Conservation (phyloP, 1,140 invertebrate species). For the Bombus polaris region DNA sequence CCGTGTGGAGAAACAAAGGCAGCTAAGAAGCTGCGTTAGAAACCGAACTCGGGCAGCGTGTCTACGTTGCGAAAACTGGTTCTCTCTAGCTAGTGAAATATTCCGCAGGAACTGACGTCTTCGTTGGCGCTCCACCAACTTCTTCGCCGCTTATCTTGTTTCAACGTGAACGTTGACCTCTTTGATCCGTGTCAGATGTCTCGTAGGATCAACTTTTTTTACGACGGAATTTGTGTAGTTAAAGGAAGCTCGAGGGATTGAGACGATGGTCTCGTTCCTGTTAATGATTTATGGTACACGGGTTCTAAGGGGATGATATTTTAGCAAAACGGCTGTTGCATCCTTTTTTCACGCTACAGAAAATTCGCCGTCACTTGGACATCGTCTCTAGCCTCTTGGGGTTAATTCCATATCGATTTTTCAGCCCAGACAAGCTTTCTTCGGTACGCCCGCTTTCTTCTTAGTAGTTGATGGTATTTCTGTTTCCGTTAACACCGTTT, state of each 20-base stretch:
- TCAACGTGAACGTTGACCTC: not conserved
- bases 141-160: not conserved
- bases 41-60: not conserved
- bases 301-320: not conserved
- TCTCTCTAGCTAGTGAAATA: slow-evolving; percentile 25
- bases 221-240: not conserved
- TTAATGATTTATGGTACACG: not conserved
- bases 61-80: not conserved
- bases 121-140: not conserved
- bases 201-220: not conserved
- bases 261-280: not conserved
- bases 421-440: not conserved
- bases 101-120: not conserved
- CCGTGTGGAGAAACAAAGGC: slow-evolving; percentile 15
- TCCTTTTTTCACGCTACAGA: not conserved
- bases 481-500: not conserved
- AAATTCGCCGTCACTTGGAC: not conserved
- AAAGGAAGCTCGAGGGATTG: not conserved
- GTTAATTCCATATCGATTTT: not conserved
- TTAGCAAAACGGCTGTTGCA: not conserved
- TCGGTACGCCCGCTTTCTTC: not conserved
- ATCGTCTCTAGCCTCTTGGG: not conserved
- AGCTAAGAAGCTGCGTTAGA: slow-evolving; percentile 19
- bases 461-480: not conserved
- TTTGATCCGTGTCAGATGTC: not conserved